Conservation (phyloP, 2,888 invertebrate species). For the Frankliniella intonsa region DNA sequence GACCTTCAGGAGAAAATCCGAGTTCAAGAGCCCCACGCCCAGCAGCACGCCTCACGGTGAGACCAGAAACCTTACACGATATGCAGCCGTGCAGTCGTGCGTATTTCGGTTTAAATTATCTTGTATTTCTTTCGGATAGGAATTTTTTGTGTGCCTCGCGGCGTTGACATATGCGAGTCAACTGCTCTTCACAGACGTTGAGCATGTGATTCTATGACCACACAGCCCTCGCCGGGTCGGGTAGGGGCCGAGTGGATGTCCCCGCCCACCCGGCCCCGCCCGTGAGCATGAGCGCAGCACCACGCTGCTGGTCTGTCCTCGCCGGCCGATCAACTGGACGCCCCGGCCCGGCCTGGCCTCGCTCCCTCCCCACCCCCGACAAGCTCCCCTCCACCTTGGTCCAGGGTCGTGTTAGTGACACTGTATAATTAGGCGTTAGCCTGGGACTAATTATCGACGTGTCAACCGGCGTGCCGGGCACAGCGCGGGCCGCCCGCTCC, state of each 20-base stretch:
- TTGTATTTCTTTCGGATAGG: too few relatives aligned
- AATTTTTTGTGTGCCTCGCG: too few relatives aligned
- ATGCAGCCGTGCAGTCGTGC: conserved; percentile 28
- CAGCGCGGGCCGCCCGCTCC: not conserved
- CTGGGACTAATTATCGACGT: conserved; percentile 18
- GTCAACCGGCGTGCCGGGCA: conserved; percentile 39
- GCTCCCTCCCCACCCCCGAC: conserved; percentile 35
- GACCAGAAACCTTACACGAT: conserved; percentile 34
- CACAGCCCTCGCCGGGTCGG: too few relatives aligned
- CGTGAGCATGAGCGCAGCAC: too few relatives aligned
- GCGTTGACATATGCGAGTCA: too few relatives aligned
- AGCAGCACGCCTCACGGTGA: conserved; percentile 27
- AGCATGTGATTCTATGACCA: too few relatives aligned
- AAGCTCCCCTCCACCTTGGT: conserved; percentile 39
- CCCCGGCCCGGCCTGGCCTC: conserved; percentile 27
- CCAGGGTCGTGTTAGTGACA: conserved; percentile 30
- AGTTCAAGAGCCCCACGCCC: conserved; percentile 41
- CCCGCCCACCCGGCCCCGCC: not conserved
- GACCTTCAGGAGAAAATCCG: conserved; percentile 58
- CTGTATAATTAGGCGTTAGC: conserved; percentile 20
- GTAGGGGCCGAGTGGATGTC: conserved; percentile 11
- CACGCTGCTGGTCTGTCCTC: not conserved
- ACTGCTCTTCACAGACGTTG: too few relatives aligned
- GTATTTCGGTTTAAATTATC: too few relatives aligned
- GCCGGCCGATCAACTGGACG: not conserved